Base-by-base conservation (phyloP, 2,888 invertebrate genomes). In the Ganaspis brasiliensis region DNA sequence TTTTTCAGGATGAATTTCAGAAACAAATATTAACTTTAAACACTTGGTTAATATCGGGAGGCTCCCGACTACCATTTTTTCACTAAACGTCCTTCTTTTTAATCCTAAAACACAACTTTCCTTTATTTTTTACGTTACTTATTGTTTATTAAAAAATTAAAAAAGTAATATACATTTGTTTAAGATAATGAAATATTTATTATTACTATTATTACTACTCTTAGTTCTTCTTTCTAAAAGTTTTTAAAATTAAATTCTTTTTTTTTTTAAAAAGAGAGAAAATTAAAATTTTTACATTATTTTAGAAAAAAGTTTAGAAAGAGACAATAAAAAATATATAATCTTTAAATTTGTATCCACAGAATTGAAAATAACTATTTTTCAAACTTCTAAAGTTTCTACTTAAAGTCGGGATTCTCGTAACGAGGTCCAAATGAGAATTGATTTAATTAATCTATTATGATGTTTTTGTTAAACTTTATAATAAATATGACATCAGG, bases 401-500 rank as follows among this genome's bases (percentile, higher is more conserved):
- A 6, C 52, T 19, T 16, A 19, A 21, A 16, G 57, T 31, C 78
- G 80, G 82, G 79, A 82, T 82, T 80, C 84, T 81, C 79, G 79
- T 72, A 79, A 73, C 74, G 59, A 75, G 72, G 82, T 82, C 80
- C 75, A 79, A 81, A 77, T 77, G 77, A 75, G 74, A 84, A 77
- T 82, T 78, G 77, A 81, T 83, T 79, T 81, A 74, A 75, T 80
- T 84, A 80, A 78, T 75, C 75, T 83, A 63, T 84, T 67, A 45
- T 85, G 81, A 81, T 82, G 84, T 85, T 87, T 82, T 88, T 88
- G 91, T 88, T 90, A 86, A 91, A 89, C 87, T 88, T 89, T 79
- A 91, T 91, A 88, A 90, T 90, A 24, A 89, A 91, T 91, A 83
- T 91, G 89, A 91, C 89, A 85, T 90, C 84, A 91, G 94, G 93